These are phyloP conservation scores for Alcis repandata DNA, from an alignment of 2,888 invertebrate species.

Conservation along the genomic window DNA sequence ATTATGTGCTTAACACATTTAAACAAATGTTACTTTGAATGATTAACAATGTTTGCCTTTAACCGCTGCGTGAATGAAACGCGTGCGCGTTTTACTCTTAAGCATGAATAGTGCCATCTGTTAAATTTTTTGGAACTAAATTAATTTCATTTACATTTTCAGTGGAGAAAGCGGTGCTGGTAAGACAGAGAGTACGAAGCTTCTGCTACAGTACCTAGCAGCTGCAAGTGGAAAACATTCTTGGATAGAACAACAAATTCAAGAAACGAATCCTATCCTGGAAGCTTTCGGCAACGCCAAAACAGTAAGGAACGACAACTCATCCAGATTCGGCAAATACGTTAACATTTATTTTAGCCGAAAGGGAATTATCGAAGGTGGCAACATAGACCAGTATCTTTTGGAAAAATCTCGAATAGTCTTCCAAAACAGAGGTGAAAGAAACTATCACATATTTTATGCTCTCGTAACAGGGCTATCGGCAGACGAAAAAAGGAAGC, in stretches of 20 bases:
- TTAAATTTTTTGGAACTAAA: too few relatives aligned
- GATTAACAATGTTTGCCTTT: too few relatives aligned
- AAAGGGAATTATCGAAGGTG: slow-evolving; percentile 95
- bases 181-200: slow-evolving; percentile 98
- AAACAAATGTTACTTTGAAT: too few relatives aligned
- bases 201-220: slow-evolving; percentile 97
- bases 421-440: slow-evolving; percentile 94
- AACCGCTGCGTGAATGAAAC: too few relatives aligned
- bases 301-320: slow-evolving; percentile 98
- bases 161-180: slow-evolving; percentile 99
- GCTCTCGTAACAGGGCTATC: slow-evolving; percentile 94
- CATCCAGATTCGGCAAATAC: slow-evolving; percentile 98
- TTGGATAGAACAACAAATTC: slow-evolving; percentile 98
- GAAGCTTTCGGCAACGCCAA: slow-evolving; percentile 99
- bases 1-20: too few relatives aligned
- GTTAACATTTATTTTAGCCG: slow-evolving; percentile 95
- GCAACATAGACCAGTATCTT: slow-evolving; percentile 97
- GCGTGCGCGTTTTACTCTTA: too few relatives aligned
- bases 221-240: slow-evolving; percentile 98
- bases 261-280: slow-evolving; percentile 98
- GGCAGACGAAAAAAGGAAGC: slow-evolving; percentile 91
- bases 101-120: too few relatives aligned
- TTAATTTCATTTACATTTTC: slow-evolving; percentile 48
- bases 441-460: slow-evolving; percentile 99
- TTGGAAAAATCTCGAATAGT: slow-evolving; percentile 97